Conservation (phyloP, 2,888 invertebrate species). For the Parnassius smintheus region DNA sequence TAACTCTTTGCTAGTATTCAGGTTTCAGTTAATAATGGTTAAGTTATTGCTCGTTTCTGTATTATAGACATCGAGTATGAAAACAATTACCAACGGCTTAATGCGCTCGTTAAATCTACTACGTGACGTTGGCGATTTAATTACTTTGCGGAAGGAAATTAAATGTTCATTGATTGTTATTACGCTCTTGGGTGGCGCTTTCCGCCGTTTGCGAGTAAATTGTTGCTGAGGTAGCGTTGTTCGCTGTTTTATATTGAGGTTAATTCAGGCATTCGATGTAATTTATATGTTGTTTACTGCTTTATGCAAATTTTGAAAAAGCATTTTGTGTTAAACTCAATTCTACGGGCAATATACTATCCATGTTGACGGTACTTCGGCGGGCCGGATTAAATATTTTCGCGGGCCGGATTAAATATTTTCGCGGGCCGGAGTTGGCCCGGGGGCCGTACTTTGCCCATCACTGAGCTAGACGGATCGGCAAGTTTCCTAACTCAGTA, state of each 20-base stretch:
- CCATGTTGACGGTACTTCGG: too few species aligned
- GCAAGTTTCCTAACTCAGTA: slow-evolving; percentile 23
- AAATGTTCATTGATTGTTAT: slow-evolving; percentile 26
- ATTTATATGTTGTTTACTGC: slow-evolving; percentile 1
- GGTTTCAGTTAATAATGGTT: not conserved
- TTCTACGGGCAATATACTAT: too few species aligned
- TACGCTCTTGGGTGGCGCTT: slow-evolving; percentile 17
- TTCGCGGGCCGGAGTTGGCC: too few species aligned
- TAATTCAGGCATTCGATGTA: not conserved
- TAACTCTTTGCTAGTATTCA: too few species aligned
- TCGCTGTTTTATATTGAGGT: slow-evolving; percentile 11
- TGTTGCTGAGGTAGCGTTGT: slow-evolving; percentile 13
- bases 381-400: too few species aligned
- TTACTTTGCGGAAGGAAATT: slow-evolving; percentile 25
- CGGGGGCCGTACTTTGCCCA: too few species aligned
- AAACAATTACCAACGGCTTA: slow-evolving; percentile 12
- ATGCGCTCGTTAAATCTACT: slow-evolving; percentile 20
- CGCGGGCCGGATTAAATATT: too few species aligned
- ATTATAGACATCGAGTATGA: slow-evolving; percentile 6
- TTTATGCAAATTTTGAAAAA: not conserved
- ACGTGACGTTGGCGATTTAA: slow-evolving; percentile 23
- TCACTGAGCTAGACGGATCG: too few species aligned
- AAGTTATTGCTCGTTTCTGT: slow-evolving; percentile 4
- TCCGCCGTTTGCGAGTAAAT: slow-evolving; percentile 14
- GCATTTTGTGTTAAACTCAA: too few species aligned